phyloP scores from a whole-genome alignment of 2,113 vertebrate genomes.

The Bubo blakistoni region DNA sequence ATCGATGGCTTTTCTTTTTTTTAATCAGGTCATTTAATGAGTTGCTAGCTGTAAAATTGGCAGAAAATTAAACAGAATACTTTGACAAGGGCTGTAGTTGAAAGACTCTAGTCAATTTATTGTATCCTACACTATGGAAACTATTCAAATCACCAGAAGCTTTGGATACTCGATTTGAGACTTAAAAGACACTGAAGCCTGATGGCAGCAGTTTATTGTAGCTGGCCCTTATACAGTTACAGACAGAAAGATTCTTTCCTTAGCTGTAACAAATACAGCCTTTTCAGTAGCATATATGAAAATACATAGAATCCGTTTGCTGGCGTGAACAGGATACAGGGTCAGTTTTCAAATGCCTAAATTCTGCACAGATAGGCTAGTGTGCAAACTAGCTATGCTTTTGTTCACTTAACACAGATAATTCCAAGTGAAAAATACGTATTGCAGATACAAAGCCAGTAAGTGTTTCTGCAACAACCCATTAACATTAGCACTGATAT shows the following conservation, averaged over 20 bases:
- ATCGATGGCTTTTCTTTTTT: rapidly evolving
- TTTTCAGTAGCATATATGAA: background rate
- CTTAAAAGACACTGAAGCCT: background rate
- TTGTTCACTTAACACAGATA: background rate
- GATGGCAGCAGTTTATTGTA: background rate
- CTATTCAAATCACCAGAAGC: background rate
- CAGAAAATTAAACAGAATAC: background rate
- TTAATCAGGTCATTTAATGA: background rate
- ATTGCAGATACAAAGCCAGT: background rate
- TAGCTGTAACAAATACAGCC: background rate
- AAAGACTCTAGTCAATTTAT: background rate
- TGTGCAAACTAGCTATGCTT: background rate
- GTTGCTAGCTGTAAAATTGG: background rate
- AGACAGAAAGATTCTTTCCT: background rate
- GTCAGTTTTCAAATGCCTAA: background rate
- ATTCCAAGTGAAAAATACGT: background rate
- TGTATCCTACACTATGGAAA: background rate
- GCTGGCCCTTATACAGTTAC: background rate
- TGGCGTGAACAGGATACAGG: background rate
- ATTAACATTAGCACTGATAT: background rate
- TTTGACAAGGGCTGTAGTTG: background rate
- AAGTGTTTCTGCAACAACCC: background rate
- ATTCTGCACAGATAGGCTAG: background rate
- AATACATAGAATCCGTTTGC: background rate
- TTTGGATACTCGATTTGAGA: background rate